Conservation (phyloP, 2,888 invertebrate species). For the Sacculina carcini region DNA sequence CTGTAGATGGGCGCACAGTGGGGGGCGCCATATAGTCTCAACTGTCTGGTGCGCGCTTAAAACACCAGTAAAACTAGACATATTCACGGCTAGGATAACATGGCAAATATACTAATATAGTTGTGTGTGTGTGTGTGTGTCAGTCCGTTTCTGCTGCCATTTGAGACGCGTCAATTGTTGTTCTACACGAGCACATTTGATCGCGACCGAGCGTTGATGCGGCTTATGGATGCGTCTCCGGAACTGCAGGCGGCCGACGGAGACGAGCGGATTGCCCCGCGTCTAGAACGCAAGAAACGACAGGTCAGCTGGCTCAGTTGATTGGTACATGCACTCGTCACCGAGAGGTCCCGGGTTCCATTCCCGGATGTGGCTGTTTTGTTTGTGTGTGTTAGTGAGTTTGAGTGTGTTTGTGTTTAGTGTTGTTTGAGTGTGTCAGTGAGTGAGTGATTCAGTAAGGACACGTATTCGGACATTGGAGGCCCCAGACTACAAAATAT, state of each 20-base stretch:
- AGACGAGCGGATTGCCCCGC: conserved; percentile 66
- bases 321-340: conserved; percentile 28
- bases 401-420: too few relatives aligned
- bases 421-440: too few relatives aligned
- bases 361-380: too few relatives aligned
- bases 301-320: too few relatives aligned
- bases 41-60: neutral
- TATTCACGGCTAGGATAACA: neutral
- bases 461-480: too few relatives aligned
- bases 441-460: too few relatives aligned
- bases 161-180: conserved; percentile 82
- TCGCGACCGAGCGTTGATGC: conserved; percentile 81
- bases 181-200: conserved; percentile 96
- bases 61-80: neutral
- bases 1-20: too few relatives aligned
- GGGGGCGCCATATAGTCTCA: neutral
- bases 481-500: too few relatives aligned
- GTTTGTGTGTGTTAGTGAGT: too few relatives aligned
- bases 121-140: conserved; percentile 14
- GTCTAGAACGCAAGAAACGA: conserved; percentile 71
- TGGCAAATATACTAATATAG: conserved; percentile 3
- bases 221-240: conserved; percentile 72
- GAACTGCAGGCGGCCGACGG: conserved; percentile 34
- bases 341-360: too few relatives aligned
- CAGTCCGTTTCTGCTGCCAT: conserved; percentile 87